These are phyloP conservation scores for Galbula dea DNA, from an alignment of 2,113 vertebrate species.

Conservation along the genomic window DNA sequence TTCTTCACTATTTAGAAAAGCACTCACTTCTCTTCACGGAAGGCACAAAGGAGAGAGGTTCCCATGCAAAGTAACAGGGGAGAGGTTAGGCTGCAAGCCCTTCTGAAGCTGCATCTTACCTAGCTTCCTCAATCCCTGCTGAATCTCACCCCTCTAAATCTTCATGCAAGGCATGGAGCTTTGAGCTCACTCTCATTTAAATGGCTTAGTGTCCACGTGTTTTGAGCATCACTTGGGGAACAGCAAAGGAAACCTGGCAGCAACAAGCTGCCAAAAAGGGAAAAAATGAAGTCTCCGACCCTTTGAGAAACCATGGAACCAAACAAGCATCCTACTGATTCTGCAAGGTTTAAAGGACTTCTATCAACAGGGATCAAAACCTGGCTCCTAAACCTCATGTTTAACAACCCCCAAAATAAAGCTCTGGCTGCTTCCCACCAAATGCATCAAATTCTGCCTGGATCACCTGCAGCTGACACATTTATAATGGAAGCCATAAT, in stretches of 20 bases:
- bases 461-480: not conserved
- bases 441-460: not conserved
- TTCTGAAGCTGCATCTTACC: not conserved
- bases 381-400: not conserved
- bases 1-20: not conserved
- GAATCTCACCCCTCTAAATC: not conserved
- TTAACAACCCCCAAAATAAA: conserved; percentile 15
- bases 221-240: not conserved
- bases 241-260: conserved; percentile 10
- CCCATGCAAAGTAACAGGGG: not conserved
- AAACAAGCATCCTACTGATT: not conserved
- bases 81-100: not conserved
- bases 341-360: not conserved
- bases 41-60: not conserved
- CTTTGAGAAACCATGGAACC: not conserved
- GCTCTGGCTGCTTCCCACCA: not conserved
- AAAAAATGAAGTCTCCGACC: not conserved
- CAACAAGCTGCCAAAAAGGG: not conserved
- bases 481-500: conserved; percentile 12
- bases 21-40: not conserved
- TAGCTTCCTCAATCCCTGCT: not conserved
- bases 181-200: not conserved
- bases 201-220: not conserved
- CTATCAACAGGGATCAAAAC: not conserved
- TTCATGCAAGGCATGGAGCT: not conserved